Conservation (phyloP, 2,888 invertebrate species). For the Mactromeris polynyma region DNA sequence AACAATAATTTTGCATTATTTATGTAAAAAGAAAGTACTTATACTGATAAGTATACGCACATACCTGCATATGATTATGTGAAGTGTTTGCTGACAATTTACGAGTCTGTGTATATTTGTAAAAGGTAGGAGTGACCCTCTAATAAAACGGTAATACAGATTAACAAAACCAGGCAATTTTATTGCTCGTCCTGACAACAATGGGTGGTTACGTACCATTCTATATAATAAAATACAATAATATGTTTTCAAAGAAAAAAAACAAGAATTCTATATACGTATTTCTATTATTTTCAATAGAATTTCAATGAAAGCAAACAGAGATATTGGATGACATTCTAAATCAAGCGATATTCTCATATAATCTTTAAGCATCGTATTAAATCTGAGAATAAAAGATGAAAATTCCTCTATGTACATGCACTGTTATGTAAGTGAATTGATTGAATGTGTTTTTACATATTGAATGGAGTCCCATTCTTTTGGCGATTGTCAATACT, state of each 20-base stretch:
- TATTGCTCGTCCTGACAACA: not conserved
- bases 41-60: not conserved
- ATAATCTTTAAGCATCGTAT: too few relatives aligned
- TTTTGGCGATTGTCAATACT: too few relatives aligned
- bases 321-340: not conserved
- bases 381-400: too few relatives aligned
- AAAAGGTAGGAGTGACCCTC: not conserved
- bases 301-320: not conserved
- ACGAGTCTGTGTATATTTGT: not conserved
- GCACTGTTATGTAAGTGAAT: too few relatives aligned
- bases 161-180: not conserved
- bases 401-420: too few relatives aligned
- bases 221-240: too few relatives aligned
- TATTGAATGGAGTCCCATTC: too few relatives aligned
- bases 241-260: too few relatives aligned
- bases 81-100: not conserved
- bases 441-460: too few relatives aligned
- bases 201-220: not conserved
- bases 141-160: not conserved
- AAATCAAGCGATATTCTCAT: not conserved
- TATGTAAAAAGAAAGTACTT: conserved; percentile 2
- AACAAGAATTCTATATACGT: not conserved
- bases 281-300: not conserved
- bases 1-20: not conserved
- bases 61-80: not conserved